Evolutionary conservation across 92 coral and sea anemone genomes (phyloP), one percentile per base, ranked within the genome.

Genomic region (Parazoanthus darwini): DNA sequence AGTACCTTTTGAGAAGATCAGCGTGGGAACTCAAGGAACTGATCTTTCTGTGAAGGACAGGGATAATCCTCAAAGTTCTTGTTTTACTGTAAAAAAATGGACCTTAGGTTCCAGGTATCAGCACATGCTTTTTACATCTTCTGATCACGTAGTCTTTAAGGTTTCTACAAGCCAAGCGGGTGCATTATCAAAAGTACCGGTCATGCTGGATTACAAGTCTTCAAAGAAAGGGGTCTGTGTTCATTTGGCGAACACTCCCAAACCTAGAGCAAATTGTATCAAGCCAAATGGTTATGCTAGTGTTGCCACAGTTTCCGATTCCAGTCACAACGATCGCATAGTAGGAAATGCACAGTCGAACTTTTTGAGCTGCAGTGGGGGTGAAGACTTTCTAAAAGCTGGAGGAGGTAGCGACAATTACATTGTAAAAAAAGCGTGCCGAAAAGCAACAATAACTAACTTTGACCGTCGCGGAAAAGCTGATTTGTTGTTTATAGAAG

Each of bases 301-400:
- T 63, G 89, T 91, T 25, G 93, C 93, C 10, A 91, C 93, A 11
- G 78, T 91, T 29, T 83, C 89, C 26, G 93, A 91, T 42, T 91
- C 93, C 6, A 33, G 63, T 6, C 67, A 82, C 85, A 26, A 83
- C 42, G 93, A 91, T 77, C 38, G 9, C 6, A 78, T 91, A 26
- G 9, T 82, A 4, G 91, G 91, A 13, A 91, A 91, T 76, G 36
- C 38, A 18, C 93, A 88, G 39, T 82, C 93, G 0, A 91, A 91
- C 26, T 91, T 88, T 37, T 37, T 91, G 38, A 91, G 93, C 56
- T 91, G 93, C 44, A 88, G 56, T 44, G 89, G 86, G 67, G 93
- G 93, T 18, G 78, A 65, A 0, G 93, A 91, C 67, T 75, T 14
- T 29, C 86, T 91, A 11, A 13, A 66, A 48, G 93, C 91, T 13